These are phyloP conservation scores for Coelopa frigida DNA, from an alignment of 1,140 invertebrate species.

Conservation along the genomic window DNA sequence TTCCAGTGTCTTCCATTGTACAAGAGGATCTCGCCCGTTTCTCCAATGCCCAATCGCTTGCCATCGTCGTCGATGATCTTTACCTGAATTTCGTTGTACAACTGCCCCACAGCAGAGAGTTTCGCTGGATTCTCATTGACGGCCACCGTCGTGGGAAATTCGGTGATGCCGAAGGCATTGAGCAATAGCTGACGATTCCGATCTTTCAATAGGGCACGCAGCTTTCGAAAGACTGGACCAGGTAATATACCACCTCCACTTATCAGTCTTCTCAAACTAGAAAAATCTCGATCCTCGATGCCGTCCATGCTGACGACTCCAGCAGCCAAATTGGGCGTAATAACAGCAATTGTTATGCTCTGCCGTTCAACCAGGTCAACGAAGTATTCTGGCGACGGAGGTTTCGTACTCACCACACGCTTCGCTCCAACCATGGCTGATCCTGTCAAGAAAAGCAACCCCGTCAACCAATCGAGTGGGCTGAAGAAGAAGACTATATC, in stretches of 20 bases:
- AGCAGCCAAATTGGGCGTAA: too few relatives aligned
- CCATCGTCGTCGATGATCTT: constrained; percentile 32
- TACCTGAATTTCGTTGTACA: constrained; percentile 1
- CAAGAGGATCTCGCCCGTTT: constrained; percentile 16
- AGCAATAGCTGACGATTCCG: not conserved
- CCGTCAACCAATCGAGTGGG: too few relatives aligned
- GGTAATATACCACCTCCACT: constrained; percentile 2
- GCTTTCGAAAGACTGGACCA: not conserved
- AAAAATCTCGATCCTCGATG: constrained; percentile 1
- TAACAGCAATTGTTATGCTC: too few relatives aligned
- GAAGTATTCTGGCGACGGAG: too few relatives aligned
- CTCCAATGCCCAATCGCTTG: constrained; percentile 7
- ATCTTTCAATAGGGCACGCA: not conserved
- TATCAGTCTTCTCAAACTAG: not conserved
- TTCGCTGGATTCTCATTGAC: too few relatives aligned
- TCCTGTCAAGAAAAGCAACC: too few relatives aligned
- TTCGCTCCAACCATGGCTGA: too few relatives aligned
- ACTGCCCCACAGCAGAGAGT: constrained; percentile 1
- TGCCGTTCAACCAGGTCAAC: too few relatives aligned
- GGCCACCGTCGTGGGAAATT: not conserved
- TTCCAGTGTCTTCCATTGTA: constrained; percentile 10
- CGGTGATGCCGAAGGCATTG: constrained; percentile 11
- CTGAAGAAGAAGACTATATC: too few relatives aligned
- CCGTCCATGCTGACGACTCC: not conserved
- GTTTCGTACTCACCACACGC: too few relatives aligned